Evolutionary conservation across 2,113 vertebrate genomes (phyloP).

Genomic region (Telmatochromis sp.): DNA sequence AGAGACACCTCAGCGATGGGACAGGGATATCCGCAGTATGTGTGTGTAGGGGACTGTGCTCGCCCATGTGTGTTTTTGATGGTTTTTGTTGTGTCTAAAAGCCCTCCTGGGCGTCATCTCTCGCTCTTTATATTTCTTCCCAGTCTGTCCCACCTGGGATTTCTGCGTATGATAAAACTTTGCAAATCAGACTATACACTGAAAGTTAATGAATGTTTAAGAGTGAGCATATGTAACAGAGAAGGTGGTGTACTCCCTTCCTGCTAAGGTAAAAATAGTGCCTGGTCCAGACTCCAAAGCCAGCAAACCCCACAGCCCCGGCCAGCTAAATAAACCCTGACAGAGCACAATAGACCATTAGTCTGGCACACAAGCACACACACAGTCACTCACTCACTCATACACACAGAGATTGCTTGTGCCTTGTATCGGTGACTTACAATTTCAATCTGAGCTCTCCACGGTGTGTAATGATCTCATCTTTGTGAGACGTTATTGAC

Average conservation of each 20-base stretch:
- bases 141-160: background rate
- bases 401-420: background rate
- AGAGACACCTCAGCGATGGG: slow-evolving; percentile 28
- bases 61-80: background rate
- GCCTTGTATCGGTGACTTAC: slow-evolving; percentile 35
- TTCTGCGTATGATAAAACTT: background rate
- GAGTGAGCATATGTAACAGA: slow-evolving; percentile 1
- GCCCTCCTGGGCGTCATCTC: background rate
- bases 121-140: background rate
- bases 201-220: background rate
- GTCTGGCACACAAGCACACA: slow-evolving; percentile 17
- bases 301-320: slow-evolving; percentile 22
- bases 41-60: background rate
- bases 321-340: slow-evolving; percentile 56
- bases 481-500: slow-evolving; percentile 50
- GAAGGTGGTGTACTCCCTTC: background rate
- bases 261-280: slow-evolving; percentile 52
- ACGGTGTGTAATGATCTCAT: slow-evolving; percentile 59
- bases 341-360: slow-evolving; percentile 57
- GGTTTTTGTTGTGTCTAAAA: background rate
- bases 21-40: background rate
- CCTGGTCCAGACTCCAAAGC: slow-evolving; percentile 34
- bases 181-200: background rate
- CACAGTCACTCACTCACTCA: background rate
- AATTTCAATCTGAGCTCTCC: slow-evolving; percentile 51